Base-by-base conservation (phyloP, 2,888 invertebrate species). In the Cremastinae sp. region DNA sequence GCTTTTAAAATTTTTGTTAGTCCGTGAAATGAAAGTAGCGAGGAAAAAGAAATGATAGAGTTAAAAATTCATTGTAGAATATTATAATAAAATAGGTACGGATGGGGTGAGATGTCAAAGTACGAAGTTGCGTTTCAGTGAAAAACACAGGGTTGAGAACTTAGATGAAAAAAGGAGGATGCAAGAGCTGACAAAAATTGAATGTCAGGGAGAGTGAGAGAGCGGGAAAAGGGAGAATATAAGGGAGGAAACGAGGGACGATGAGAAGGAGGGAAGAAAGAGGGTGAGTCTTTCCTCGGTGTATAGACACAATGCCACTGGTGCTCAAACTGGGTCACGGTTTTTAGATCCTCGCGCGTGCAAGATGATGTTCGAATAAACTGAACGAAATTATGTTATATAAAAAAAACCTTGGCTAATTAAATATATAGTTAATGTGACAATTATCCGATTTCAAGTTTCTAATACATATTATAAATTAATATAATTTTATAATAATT, bases 311-410 rank as follows among this genome's bases (percentile, higher is more conserved):
- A 75, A 77, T 78, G 70, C 65, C 78, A 73, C 74, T 64, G 76
- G 76, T 80, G 76, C 77, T 78, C 80, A 80, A 80, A 80, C 78
- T 78, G 71, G 80, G 80, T 80, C 80, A 80, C 64, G 76, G 64
- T 78, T 75, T 72, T 76, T 68, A 74, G 65, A 65, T 37, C 16
- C 53, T 59, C 53, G 69, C 73, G 65, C 69, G 65, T 69, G 69
- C 59, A 69, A 55, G 62, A 64, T 64, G 55, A 64, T 43, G 59
- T 61, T 47, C 65, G 49, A 61, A 66, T 47, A 71, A 20, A 16
- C 41, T 16, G 37, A 64, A 37, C 35, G n/a, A 37, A 20, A 2
- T 20, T 56, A 16, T 12, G 37, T 43, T 64, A 43, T 55, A 45
- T 10, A 66, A 7, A 28, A 45, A 28, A 28, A 28, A 5, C 5